Conservation (phyloP, 1,140 invertebrate genomes). For the Pachyrhynchus sulphureomaculatus region DNA sequence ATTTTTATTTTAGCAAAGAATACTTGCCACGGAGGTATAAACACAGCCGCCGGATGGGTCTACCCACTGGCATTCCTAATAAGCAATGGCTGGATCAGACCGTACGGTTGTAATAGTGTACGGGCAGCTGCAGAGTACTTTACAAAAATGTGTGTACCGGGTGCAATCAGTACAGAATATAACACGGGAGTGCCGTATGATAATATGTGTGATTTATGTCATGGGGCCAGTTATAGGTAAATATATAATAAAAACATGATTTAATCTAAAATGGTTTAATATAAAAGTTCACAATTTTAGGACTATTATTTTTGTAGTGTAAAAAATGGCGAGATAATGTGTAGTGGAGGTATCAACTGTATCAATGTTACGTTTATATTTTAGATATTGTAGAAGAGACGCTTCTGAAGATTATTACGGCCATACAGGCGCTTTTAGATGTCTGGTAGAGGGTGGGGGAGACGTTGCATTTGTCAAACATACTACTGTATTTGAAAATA, state of each 20-base stretch:
- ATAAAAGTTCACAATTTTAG: neutral
- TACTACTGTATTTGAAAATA: slow-evolving; percentile 88
- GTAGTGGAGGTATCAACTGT: too few relatives aligned
- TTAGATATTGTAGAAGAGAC: slow-evolving; percentile 77
- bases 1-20: slow-evolving; percentile 61
- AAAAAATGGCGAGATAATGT: too few relatives aligned
- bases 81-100: slow-evolving; percentile 89
- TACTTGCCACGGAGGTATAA: slow-evolving; percentile 91
- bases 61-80: slow-evolving; percentile 91
- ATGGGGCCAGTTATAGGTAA: slow-evolving; percentile 79
- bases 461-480: slow-evolving; percentile 94
- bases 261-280: neutral
- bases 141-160: slow-evolving; percentile 86
- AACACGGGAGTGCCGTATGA: slow-evolving; percentile 80
- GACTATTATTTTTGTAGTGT: neutral
- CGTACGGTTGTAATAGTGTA: slow-evolving; percentile 88
- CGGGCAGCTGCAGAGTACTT: slow-evolving; percentile 92
- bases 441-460: slow-evolving; percentile 91
- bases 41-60: slow-evolving; percentile 92
- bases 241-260: slow-evolving; percentile 23
- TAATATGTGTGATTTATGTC: slow-evolving; percentile 92
- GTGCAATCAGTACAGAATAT: slow-evolving; percentile 81
- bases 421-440: slow-evolving; percentile 86
- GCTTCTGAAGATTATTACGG: slow-evolving; percentile 88
- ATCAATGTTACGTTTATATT: too few relatives aligned